These are phyloP conservation scores for Anguilla pacifica DNA, from an alignment of 2,797 vertebrate genomes.

Conservation along the genomic window DNA sequence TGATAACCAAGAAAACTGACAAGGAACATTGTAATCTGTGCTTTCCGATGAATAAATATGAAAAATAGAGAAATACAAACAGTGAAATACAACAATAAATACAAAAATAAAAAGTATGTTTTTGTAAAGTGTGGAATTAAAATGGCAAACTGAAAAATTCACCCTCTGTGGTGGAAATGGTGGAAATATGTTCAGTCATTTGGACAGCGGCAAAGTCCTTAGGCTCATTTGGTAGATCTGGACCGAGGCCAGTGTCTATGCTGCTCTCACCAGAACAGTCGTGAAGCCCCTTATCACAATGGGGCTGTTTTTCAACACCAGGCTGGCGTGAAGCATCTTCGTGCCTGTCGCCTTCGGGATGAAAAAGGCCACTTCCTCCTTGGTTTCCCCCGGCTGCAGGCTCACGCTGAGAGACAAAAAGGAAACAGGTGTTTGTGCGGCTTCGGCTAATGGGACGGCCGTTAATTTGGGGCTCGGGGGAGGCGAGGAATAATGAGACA, in stretches of 20 bases:
- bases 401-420: conserved; percentile 54
- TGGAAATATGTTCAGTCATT: background rate
- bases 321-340: conserved; percentile 71
- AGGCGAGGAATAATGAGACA: background rate
- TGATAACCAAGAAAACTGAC: background rate
- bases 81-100: background rate
- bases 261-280: conserved; percentile 58
- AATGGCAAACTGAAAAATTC: background rate
- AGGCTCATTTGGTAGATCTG: background rate
- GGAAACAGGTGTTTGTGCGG: background rate
- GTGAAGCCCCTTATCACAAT: conserved; percentile 63
- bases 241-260: conserved; percentile 34
- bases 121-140: background rate
- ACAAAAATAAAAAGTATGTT: background rate
- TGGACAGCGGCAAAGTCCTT: background rate
- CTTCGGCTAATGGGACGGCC: background rate
- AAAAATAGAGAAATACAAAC: background rate
- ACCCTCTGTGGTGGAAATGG: background rate
- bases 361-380: conserved; percentile 52
- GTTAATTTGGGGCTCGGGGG: background rate
- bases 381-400: conserved; percentile 48
- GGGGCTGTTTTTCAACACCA: conserved; percentile 51
- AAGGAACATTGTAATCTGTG: background rate
- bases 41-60: background rate
- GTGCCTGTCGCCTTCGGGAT: conserved; percentile 58